Conservation (phyloP, 2,113 vertebrate genomes). For the Brachionichthys hirsutus region DNA sequence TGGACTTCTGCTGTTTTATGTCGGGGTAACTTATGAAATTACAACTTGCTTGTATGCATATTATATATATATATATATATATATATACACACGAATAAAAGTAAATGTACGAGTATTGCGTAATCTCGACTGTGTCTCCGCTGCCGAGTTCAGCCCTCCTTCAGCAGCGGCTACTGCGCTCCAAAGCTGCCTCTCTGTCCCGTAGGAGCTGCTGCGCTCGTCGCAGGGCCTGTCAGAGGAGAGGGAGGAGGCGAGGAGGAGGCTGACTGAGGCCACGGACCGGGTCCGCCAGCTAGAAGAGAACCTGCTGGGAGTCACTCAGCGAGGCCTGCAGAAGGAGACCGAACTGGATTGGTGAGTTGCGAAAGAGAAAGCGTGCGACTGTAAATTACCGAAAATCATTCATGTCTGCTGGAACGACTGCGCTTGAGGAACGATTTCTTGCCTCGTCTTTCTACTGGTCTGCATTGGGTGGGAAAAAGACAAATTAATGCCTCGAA, state of each 20-base stretch:
- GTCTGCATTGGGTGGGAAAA: not conserved
- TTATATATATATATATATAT: no score
- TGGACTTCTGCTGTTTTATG: no score
- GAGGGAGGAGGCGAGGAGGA: constrained; percentile 85
- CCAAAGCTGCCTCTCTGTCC: constrained; percentile 25
- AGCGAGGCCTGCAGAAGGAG: constrained; percentile 93
- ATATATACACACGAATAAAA: no score
- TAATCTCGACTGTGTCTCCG: no score
- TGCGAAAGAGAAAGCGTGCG: not conserved
- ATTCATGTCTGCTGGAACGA: not conserved
- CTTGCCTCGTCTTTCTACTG: constrained; percentile 6
- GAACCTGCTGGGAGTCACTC: constrained; percentile 88
- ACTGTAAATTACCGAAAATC: constrained; percentile 12
- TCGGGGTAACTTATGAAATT: no score
- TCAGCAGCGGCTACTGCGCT: not conserved
- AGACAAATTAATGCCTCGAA: not conserved
- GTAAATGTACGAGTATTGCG: no score
- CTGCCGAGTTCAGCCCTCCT: no score
- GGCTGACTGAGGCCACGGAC: constrained; percentile 81
- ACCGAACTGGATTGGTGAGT: constrained; percentile 93
- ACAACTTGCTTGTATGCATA: no score
- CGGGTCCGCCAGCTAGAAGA: constrained; percentile 91
- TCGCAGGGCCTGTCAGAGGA: constrained; percentile 83
- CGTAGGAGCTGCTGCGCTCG: constrained; percentile 78
- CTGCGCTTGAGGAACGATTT: constrained; percentile 17